Percentiles rank a stretch among this genome's conserved stretches.
Conservation (phyloP, 2,797 vertebrate species). For the Syndactyla subalaris region DNA sequence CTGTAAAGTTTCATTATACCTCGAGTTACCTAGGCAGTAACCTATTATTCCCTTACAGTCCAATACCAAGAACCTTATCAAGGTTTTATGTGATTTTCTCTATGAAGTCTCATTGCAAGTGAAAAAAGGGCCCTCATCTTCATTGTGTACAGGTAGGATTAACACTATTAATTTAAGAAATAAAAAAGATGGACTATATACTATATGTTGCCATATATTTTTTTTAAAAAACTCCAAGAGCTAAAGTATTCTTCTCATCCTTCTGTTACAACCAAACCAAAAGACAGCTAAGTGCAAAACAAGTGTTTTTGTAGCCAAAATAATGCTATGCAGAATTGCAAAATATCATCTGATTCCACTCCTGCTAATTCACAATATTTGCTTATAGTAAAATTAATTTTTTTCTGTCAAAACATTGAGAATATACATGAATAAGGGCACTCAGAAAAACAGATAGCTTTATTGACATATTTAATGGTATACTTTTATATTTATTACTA, state of each 20-base stretch:
- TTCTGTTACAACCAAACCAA: background rate
- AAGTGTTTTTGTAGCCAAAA: background rate
- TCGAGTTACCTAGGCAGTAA: background rate
- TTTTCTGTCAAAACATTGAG: background rate
- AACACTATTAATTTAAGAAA: background rate
- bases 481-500: background rate
- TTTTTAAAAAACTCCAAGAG: background rate
- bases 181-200: background rate
- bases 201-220: background rate
- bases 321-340: background rate
- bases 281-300: background rate
- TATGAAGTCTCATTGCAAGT: background rate
- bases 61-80: background rate
- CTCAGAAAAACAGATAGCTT: background rate
- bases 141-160: background rate
- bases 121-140: background rate
- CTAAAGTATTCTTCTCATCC: background rate
- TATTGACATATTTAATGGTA: background rate
- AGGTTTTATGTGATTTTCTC: background rate
- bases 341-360: background rate
- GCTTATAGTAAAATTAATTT: background rate
- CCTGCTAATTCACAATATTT: background rate
- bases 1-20: background rate
- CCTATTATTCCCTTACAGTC: background rate
- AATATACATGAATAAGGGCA: background rate